These are phyloP conservation scores for Parauchenoglanis punctatus DNA, from an alignment of 2,797 vertebrate genomes.

Conservation along the genomic window DNA sequence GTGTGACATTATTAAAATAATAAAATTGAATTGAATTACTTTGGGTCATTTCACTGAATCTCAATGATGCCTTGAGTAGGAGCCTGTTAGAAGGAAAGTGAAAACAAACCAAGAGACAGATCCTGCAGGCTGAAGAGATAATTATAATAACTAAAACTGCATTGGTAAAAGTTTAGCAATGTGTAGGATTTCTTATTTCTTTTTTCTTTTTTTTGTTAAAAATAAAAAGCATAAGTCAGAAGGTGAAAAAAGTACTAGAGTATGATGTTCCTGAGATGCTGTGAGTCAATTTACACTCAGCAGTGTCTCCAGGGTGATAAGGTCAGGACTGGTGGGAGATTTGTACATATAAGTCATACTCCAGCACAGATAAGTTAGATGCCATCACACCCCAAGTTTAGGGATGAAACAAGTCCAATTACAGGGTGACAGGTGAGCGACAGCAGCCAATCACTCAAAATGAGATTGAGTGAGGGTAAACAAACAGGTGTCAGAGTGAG, in stretches of 20 bases:
- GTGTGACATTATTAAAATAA: too few relatives aligned
- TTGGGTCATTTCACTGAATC: not conserved
- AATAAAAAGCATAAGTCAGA: not conserved
- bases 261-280: slow-evolving; percentile 2
- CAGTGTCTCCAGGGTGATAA: not conserved
- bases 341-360: not conserved
- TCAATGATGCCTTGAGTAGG: not conserved
- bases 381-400: slow-evolving; percentile 6
- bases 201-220: not conserved
- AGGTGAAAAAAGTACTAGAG: not conserved
- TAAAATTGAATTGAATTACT: too few relatives aligned
- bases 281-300: not conserved
- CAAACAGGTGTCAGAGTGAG: not conserved
- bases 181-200: not conserved
- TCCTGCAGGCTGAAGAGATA: not conserved
- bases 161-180: not conserved
- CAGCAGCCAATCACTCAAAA: not conserved
- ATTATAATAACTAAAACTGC: not conserved
- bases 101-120: slow-evolving; percentile 4
- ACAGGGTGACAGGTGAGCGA: slow-evolving; percentile 14
- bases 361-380: not conserved
- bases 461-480: not conserved
- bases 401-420: slow-evolving; percentile 18
- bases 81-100: not conserved
- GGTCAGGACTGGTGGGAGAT: not conserved